Conservation (phyloP, 2,888 invertebrate species). For the Aproaerema taeniolella region DNA sequence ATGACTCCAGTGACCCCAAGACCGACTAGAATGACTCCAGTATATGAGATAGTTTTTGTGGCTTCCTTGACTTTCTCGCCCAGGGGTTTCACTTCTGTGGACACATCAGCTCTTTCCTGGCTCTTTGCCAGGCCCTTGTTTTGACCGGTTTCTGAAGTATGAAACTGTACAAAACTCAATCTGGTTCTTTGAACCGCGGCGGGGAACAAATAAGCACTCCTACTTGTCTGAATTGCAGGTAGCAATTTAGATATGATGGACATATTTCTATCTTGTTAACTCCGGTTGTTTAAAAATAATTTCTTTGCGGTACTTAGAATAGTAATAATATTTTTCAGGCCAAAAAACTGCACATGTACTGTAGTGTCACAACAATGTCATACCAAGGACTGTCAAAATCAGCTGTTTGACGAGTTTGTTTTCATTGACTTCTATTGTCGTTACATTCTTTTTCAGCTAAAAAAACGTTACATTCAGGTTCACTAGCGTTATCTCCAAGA, state of each 20-base stretch:
- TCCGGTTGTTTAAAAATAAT: too few species aligned
- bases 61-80: constrained; percentile 92
- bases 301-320: too few species aligned
- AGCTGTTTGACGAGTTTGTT: too few species aligned
- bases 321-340: too few species aligned
- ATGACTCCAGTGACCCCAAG: constrained; percentile 89
- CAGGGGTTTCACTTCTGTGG: constrained; percentile 80
- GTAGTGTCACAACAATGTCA: too few species aligned
- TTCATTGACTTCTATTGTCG: too few species aligned
- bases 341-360: too few species aligned
- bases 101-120: constrained; percentile 56
- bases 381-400: constrained; percentile 1
- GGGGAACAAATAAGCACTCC: constrained; percentile 35
- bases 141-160: constrained; percentile 42
- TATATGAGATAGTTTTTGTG: constrained; percentile 91
- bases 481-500: too few species aligned
- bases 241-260: constrained; percentile 56
- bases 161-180: constrained; percentile 35
- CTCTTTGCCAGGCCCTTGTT: constrained; percentile 52
- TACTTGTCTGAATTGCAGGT: constrained; percentile 42
- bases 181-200: constrained; percentile 35
- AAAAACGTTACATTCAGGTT: too few species aligned
- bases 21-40: constrained; percentile 88
- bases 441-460: too few species aligned
- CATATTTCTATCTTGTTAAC: constrained; percentile 39